Evolutionary conservation across 2,797 vertebrate genomes (phyloP), one percentile per base, ranked within the genome.

Genomic region (Sciaenops ocellatus): DNA sequence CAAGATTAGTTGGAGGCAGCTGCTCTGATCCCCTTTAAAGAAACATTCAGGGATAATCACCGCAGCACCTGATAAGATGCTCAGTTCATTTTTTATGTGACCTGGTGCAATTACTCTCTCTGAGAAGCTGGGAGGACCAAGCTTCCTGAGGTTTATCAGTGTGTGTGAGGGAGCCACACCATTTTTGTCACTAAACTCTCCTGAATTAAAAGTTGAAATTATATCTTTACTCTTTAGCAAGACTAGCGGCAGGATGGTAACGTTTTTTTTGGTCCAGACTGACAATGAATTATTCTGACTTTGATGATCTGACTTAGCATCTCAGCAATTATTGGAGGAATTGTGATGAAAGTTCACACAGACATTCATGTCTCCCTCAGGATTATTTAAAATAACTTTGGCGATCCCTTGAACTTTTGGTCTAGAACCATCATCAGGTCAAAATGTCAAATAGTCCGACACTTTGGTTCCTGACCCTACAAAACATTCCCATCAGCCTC

Each of bases 11-110:
- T 64, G n/a, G 65, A 76, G 62, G 76, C 30, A 18, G 66, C 66
- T 65, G 84, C 80, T 76, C 79, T 85, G 69, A 77, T 80, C 82
- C 48, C n/a, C 63, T 84, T 70, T 67, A 47, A 75, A 85, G 70
- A 83, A 87, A 81, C 77, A 85, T 71, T 85, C 55, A 54, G 34
- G 62, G 69, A 85, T 86, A 82, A 92, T 90, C 83, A 85, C 84
- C 85, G 71, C 76, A 77, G 57, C 76, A 76, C 85, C 85, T 82
- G 87, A 90, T 89, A 87, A 90, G 73, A 80, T 11, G 12, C 72
- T 87, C 74, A 46, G 34, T 74, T 84, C 55, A 68, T 71, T 66
- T 63, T 83, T 68, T 75, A 59, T 64, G 54, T 82, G 89, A 79
- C 75, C 65, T 15, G 47, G 8, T 75, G 66, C 54, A 79, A 55